Percentiles rank a stretch among this genome's conserved stretches.
These are phyloP conservation scores for Crossocerus cetratus DNA, from an alignment of 2,888 invertebrate species.

Conservation along the genomic window DNA sequence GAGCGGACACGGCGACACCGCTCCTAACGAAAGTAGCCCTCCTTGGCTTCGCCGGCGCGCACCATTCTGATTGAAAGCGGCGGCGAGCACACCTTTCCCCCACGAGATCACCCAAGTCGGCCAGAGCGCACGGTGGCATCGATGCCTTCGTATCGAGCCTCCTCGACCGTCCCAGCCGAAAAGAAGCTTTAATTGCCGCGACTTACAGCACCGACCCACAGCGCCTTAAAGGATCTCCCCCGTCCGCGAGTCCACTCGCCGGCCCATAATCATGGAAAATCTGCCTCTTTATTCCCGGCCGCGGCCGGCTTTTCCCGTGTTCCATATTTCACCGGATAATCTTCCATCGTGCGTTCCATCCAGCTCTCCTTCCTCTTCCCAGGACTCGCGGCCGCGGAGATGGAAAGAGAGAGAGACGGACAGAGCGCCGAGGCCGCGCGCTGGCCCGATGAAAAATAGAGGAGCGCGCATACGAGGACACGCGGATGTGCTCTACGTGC, in stretches of 20 bases:
- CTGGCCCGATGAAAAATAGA: conserved; percentile 6
- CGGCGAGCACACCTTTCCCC: conserved; percentile 5
- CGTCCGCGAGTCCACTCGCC: not conserved
- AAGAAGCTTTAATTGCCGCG: conserved; percentile 3
- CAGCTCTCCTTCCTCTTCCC: not conserved
- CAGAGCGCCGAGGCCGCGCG: not conserved
- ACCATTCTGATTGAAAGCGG: too few species aligned
- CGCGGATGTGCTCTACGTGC: not conserved
- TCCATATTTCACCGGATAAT: conserved; percentile 3
- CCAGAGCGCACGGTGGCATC: too few species aligned
- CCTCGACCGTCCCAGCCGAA: not conserved
- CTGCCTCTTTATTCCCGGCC: conserved; percentile 1
- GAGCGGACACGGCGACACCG: conserved; percentile 16
- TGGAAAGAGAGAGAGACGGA: too few species aligned
- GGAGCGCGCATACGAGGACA: not conserved
- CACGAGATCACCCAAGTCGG: conserved; percentile 21
- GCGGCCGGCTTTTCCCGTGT: not conserved
- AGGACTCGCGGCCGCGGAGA: too few species aligned
- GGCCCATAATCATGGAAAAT: not conserved
- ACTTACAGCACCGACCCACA: not conserved
- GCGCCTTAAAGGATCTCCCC: not conserved
- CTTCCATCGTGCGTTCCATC: conserved; percentile 4
- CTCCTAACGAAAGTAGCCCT: too few species aligned
- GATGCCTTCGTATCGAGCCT: too few species aligned
- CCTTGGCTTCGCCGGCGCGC: too few species aligned